A percentile compares a stretch with the other conserved stretches of the same genome.
Evolutionary conservation across 2,888 invertebrate genomes (phyloP).

Genomic region (Acronicta alni): DNA sequence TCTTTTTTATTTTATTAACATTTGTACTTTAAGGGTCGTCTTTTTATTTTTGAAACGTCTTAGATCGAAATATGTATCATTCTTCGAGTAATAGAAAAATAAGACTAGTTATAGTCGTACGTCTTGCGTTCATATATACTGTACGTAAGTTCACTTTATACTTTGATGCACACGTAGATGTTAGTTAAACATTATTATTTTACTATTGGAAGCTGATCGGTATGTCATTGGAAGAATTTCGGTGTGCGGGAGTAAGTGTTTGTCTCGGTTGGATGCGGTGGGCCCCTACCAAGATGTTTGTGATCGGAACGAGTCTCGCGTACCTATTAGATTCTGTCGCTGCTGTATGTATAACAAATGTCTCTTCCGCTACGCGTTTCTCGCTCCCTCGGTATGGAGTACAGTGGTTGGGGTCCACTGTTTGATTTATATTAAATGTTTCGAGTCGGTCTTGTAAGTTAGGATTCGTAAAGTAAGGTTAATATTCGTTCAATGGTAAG

Average conservation of each 20-base stretch:
- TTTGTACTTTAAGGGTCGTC: constrained; percentile 80
- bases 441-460: constrained; percentile 81
- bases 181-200: constrained; percentile 81
- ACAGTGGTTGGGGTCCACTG: constrained; percentile 62
- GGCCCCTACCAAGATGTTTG: constrained; percentile 64
- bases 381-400: constrained; percentile 55
- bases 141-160: constrained; percentile 86
- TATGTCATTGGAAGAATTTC: constrained; percentile 81
- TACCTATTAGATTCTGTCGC: constrained; percentile 58
- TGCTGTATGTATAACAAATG: constrained; percentile 58
- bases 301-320: constrained; percentile 62
- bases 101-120: constrained; percentile 84
- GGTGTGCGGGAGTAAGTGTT: constrained; percentile 77
- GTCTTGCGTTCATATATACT: constrained; percentile 82
- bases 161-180: constrained; percentile 85
- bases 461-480: constrained; percentile 83
- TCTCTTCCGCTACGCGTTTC: constrained; percentile 65
- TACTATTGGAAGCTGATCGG: constrained; percentile 83
- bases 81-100: constrained; percentile 82
- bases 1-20: constrained; percentile 78
- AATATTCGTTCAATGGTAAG: constrained; percentile 82
- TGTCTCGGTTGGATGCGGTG: constrained; percentile 68
- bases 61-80: constrained; percentile 75
- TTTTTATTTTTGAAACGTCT: constrained; percentile 69
- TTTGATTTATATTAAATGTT: constrained; percentile 68